A percentile compares a stretch with the other conserved stretches of the same genome.
Evolutionary conservation across 2,113 vertebrate genomes (phyloP).

Genomic region (Microcebus ravelobensis): DNA sequence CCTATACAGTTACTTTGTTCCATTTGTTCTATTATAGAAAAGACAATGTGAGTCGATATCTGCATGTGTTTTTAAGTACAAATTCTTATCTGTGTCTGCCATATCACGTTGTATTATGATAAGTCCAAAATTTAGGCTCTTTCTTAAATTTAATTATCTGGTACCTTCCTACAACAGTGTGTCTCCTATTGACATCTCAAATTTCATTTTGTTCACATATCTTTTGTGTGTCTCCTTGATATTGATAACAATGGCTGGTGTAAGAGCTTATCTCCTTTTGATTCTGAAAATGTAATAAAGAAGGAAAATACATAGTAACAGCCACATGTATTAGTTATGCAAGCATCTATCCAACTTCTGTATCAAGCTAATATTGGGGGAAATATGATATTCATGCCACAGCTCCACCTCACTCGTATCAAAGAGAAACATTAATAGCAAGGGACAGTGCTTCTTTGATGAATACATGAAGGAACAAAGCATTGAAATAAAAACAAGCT

Average conservation of each 20-base stretch:
- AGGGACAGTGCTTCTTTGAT: conserved; percentile 7
- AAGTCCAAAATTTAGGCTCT: conserved; percentile 78
- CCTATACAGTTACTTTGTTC: conserved; percentile 48
- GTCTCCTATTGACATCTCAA: conserved; percentile 78
- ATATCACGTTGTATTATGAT: conserved; percentile 80
- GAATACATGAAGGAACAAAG: conserved; percentile 35
- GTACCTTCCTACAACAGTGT: conserved; percentile 78
- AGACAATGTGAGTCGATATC: conserved; percentile 33
- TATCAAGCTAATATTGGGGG: conserved; percentile 54
- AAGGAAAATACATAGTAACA: conserved; percentile 82
- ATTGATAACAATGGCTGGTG: conserved; percentile 81
- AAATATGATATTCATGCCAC: neutral
- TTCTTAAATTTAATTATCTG: conserved; percentile 86
- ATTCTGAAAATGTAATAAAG: conserved; percentile 86
- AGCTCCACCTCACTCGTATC: conserved; percentile 14
- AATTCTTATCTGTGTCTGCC: conserved; percentile 83
- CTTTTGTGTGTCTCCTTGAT: conserved; percentile 82
- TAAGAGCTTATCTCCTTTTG: conserved; percentile 84
- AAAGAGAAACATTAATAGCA: conserved; percentile 51
- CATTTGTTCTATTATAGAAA: conserved; percentile 70
- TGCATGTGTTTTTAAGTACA: conserved; percentile 77
- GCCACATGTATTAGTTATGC: conserved; percentile 71
- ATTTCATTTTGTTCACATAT: conserved; percentile 86
- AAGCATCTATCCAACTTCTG: conserved; percentile 73
- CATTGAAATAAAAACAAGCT: conserved; percentile 47